Conservation (phyloP, 2,888 invertebrate species). For the Baccha elongata region DNA sequence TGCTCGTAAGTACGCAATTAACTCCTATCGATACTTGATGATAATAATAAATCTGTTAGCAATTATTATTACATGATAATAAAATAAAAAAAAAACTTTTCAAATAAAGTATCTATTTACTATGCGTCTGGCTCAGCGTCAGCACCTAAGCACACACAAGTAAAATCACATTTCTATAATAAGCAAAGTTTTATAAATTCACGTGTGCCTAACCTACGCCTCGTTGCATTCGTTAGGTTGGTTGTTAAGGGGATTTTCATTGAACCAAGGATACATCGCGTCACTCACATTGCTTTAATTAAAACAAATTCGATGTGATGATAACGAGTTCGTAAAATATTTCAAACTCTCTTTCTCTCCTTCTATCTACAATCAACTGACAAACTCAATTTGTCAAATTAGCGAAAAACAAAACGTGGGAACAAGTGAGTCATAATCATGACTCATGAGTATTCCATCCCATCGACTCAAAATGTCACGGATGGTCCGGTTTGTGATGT, state of each 20-base stretch:
- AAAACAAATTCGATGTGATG: not conserved
- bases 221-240: no score
- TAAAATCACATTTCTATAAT: no score
- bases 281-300: not conserved
- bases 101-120: no score
- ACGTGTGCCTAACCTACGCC: no score
- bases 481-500: not conserved
- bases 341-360: not conserved
- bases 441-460: not conserved
- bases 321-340: conserved; percentile 6
- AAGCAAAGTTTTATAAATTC: no score
- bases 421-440: conserved; percentile 8
- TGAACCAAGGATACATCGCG: not conserved
- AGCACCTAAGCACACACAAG: no score
- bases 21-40: conserved; percentile 40
- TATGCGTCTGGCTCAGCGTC: no score
- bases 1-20: conserved; percentile 60
- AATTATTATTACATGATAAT: conserved; percentile 12
- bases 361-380: no score
- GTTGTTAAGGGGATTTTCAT: no score
- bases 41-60: conserved; percentile 36
- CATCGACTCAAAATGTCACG: not conserved
- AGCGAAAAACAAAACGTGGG: conserved; percentile 5
- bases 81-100: no score
- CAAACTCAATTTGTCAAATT: conserved; percentile 20